Conservation (phyloP, 2,113 vertebrate species). For the Meles meles region DNA sequence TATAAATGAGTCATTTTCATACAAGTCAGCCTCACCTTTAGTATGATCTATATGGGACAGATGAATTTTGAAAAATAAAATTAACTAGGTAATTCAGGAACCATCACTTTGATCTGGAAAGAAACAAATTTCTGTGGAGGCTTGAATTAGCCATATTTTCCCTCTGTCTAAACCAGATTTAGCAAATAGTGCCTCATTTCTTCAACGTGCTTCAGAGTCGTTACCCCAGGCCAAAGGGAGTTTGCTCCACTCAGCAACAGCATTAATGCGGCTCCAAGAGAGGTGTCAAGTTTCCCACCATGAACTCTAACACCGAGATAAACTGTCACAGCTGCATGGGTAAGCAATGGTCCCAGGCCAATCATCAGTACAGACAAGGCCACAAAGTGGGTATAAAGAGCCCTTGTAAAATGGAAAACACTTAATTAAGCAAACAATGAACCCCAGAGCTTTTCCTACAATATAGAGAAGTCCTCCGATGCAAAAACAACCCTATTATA, state of each 20-base stretch:
- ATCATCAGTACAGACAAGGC: not conserved
- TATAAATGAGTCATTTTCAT: not conserved
- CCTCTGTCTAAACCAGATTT: not conserved
- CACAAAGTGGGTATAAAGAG: not conserved
- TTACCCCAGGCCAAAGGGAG: not conserved
- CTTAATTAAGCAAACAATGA: slow-evolving; percentile 23
- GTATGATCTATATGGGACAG: not conserved
- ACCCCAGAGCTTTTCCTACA: not conserved
- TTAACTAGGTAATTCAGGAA: not conserved
- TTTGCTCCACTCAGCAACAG: not conserved
- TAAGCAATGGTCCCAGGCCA: not conserved
- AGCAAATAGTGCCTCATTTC: not conserved
- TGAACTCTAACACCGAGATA: not conserved
- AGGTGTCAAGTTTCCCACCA: slow-evolving; percentile 18
- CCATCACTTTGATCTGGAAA: not conserved
- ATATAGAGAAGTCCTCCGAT: not conserved
- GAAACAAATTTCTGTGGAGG: not conserved
- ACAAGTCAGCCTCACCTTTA: not conserved
- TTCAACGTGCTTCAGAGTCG: not conserved
- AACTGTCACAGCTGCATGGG: slow-evolving; percentile 20
- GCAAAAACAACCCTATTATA: not conserved
- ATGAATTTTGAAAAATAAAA: not conserved
- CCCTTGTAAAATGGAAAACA: slow-evolving; percentile 13
- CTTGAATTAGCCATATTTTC: not conserved
- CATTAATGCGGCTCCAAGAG: not conserved